Conservation (phyloP, 2,113 vertebrate species). For the Gavia stellata region DNA sequence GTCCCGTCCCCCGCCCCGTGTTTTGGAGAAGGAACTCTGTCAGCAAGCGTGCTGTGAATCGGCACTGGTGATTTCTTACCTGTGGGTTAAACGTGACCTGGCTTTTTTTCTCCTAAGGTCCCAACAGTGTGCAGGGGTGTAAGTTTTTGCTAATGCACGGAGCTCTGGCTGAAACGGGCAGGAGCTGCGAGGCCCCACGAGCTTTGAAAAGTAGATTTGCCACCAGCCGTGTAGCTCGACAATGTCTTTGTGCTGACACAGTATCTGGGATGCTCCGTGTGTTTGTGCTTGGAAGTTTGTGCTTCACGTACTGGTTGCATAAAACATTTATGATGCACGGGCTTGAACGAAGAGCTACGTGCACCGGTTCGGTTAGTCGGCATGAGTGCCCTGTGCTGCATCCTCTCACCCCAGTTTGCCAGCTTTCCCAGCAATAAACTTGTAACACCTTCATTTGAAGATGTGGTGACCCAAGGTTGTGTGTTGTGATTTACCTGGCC, state of each 20-base stretch:
- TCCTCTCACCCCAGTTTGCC: neutral
- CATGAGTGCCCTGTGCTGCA: neutral
- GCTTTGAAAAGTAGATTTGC: neutral
- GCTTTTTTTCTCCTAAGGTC: neutral
- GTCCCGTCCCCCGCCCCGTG: too few relatives aligned
- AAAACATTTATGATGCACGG: neutral
- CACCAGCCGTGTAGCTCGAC: neutral
- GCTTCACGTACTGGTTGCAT: neutral
- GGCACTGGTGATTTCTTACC: neutral
- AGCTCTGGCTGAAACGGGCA: neutral
- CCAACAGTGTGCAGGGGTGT: neutral
- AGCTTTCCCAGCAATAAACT: fast-evolving
- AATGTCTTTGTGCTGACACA: neutral
- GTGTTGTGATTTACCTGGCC: neutral
- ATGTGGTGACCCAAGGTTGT: neutral
- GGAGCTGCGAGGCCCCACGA: neutral
- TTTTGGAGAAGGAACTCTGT: neutral
- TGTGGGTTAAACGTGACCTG: neutral
- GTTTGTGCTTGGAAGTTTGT: neutral
- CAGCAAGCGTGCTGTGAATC: neutral
- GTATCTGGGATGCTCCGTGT: neutral
- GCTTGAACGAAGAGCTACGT: fast-evolving
- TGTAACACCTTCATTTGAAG: neutral
- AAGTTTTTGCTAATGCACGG: fast-evolving
- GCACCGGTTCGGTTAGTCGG: fast-evolving